phyloP scores from a whole-genome alignment of 2,113 vertebrate genomes.

The Eptesicus fuscus region DNA sequence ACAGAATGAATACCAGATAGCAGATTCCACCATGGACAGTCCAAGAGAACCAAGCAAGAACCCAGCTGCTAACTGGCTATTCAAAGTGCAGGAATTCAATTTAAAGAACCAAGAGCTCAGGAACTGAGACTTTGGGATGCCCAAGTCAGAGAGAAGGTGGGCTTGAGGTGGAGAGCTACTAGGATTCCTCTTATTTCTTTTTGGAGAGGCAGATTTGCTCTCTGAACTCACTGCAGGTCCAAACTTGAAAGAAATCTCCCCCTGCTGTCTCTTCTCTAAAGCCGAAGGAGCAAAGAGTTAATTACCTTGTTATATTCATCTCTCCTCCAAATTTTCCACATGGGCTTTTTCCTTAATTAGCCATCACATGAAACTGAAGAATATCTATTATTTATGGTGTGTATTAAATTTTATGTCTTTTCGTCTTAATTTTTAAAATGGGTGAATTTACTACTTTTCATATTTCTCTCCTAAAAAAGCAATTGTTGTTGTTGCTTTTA shows the following conservation, averaged over 20 bases:
- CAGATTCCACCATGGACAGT: neutral
- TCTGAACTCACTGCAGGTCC: conserved; percentile 32
- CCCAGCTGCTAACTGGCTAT: neutral
- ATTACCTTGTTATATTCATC: conserved; percentile 42
- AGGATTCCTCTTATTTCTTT: conserved; percentile 9
- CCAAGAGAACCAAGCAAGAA: neutral
- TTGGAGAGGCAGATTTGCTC: conserved; percentile 6
- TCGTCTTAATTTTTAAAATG: conserved; percentile 61
- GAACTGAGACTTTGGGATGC: neutral
- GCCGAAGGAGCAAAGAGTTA: conserved; percentile 47
- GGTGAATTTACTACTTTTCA: conserved; percentile 37
- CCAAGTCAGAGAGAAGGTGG: neutral
- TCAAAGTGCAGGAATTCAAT: neutral
- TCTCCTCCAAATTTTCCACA: conserved; percentile 43
- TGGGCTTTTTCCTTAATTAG: conserved; percentile 61
- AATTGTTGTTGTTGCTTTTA: conserved; percentile 27
- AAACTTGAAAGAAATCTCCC: conserved; percentile 38
- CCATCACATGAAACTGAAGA: conserved; percentile 43
- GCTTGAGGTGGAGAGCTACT: neutral
- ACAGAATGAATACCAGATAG: neutral
- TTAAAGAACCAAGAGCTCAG: neutral
- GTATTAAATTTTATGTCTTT: conserved; percentile 65
- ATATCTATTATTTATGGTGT: conserved; percentile 67
- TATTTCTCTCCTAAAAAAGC: conserved; percentile 39
- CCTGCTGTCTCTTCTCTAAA: conserved; percentile 9